Conservation (phyloP, 2,113 vertebrate species). For the human (Homo sapiens) region GRCh38 chr4:60944501-60945000, state of each 20-base stretch:
- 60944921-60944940: constrained; percentile 32
- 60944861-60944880: background rate
- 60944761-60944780: background rate
- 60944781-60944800: background rate
- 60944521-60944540: background rate
- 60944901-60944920: background rate
- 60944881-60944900: background rate
- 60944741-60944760: background rate
- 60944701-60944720: background rate
- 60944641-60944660: background rate
- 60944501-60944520: constrained; percentile 23
- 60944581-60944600: background rate
- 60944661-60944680: background rate
- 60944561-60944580: background rate
- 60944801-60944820: constrained; percentile 1
- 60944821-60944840: constrained; percentile 20
- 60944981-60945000: background rate
- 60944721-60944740: background rate
- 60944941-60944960: background rate
- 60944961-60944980: background rate
- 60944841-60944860: background rate
- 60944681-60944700: background rate
- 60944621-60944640: background rate
- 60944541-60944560: background rate
- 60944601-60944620: background rate